Evolutionary conservation across 2,113 vertebrate genomes (phyloP).

Genomic region (Microtus pennsylvanicus): DNA sequence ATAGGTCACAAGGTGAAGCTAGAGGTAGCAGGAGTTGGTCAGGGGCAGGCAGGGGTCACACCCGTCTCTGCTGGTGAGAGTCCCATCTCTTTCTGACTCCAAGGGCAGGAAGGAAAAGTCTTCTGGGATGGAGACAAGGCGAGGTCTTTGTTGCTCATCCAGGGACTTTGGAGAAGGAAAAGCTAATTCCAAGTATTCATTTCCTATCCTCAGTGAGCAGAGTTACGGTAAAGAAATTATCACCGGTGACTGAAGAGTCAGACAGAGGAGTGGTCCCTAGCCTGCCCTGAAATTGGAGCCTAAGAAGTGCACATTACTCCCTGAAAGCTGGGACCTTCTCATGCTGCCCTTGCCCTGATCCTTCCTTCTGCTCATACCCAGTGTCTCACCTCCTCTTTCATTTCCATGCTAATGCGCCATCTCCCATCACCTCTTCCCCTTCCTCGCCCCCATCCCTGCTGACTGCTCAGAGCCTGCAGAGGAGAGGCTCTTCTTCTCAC

Average conservation of each 20-base stretch:
- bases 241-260: fast-evolving
- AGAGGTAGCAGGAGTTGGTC: fast-evolving
- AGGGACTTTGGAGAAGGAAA: background rate
- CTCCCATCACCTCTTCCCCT: background rate
- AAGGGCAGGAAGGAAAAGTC: fast-evolving
- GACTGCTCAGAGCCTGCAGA: background rate
- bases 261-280: background rate
- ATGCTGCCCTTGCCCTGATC: background rate
- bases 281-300: background rate
- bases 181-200: background rate
- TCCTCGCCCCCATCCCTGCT: background rate
- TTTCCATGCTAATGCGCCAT: background rate
- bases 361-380: fast-evolving
- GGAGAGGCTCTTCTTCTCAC: background rate
- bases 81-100: background rate
- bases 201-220: constrained; percentile 23
- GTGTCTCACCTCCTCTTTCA: constrained; percentile 37
- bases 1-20: background rate
- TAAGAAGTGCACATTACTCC: background rate
- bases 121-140: background rate
- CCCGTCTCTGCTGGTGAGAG: too few species aligned
- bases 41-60: fast-evolving
- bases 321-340: background rate
- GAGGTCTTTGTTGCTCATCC: background rate
- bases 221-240: background rate